Percentiles rank a stretch among this genome's conserved stretches.
Evolutionary conservation across 2,888 invertebrate genomes (phyloP).

Genomic region (Chymomyza amoena): DNA sequence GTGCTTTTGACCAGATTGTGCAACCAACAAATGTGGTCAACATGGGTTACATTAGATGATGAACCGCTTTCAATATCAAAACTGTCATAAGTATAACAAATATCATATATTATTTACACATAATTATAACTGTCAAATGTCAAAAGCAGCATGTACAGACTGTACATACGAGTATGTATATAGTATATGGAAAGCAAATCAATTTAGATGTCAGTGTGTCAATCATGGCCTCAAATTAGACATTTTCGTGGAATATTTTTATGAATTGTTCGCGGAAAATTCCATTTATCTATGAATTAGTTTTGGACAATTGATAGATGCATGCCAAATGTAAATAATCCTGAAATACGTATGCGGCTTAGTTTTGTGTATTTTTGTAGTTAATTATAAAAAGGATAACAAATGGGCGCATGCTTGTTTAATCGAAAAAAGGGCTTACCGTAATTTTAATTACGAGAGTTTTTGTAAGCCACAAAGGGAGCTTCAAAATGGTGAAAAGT

Average conservation of each 20-base stretch:
- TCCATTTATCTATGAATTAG: not conserved
- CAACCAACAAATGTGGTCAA: not conserved
- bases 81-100: not conserved
- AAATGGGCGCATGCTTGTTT: too few species aligned
- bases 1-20: conserved; percentile 29
- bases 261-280: not conserved
- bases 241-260: not conserved
- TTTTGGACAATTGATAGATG: not conserved
- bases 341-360: not conserved
- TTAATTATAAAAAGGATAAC: too few species aligned
- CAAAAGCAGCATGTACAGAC: not conserved
- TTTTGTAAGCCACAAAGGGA: too few species aligned
- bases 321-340: not conserved
- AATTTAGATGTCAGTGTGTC: not conserved
- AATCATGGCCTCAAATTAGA: not conserved
- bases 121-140: not conserved
- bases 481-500: too few species aligned
- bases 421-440: too few species aligned
- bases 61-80: not conserved
- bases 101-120: not conserved
- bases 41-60: not conserved
- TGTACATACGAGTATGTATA: too few species aligned
- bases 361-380: too few species aligned
- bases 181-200: not conserved
- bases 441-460: too few species aligned